A percentile compares a stretch with the other conserved stretches of the same genome.
These are phyloP conservation scores for Micropterix aruncella DNA, from an alignment of 2,888 invertebrate species.

Conservation along the genomic window DNA sequence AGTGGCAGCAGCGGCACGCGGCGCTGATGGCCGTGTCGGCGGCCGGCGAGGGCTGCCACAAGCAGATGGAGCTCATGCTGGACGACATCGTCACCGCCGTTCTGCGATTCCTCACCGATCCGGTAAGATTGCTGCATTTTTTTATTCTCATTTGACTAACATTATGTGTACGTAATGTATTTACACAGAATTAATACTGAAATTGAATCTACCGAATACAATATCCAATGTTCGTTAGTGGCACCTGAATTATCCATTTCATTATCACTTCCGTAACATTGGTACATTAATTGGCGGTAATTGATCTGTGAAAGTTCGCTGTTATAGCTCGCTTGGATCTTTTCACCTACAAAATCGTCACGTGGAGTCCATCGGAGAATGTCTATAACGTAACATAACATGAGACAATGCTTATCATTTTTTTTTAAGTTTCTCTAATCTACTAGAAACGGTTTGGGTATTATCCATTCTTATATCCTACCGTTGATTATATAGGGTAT, in stretches of 20 bases:
- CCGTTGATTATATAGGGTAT: too few species aligned
- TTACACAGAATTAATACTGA: too few species aligned
- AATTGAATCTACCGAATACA: background rate
- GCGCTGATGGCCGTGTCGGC: conserved; percentile 98
- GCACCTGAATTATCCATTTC: conserved; percentile 17
- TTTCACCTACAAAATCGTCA: too few species aligned
- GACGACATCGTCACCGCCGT: conserved; percentile 86
- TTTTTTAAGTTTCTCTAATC: too few species aligned
- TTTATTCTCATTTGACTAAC: background rate
- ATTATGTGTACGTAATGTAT: background rate
- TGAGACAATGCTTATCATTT: too few species aligned
- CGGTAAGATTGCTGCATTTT: conserved; percentile 41
- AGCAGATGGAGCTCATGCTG: conserved; percentile 95
- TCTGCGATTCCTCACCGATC: conserved; percentile 70
- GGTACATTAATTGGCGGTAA: conserved; percentile 23
- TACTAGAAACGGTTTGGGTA: too few species aligned
- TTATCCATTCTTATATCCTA: too few species aligned
- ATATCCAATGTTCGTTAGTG: conserved; percentile 39
- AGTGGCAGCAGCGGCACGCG: conserved; percentile 88
- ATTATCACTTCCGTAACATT: conserved; percentile 37
- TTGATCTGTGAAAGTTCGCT: conserved; percentile 22
- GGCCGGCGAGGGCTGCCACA: conserved; percentile 96
- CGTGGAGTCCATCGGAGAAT: too few species aligned
- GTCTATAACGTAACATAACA: too few species aligned
- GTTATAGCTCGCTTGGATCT: background rate